Evolutionary conservation across 2,888 invertebrate species (phyloP).

Genomic region (Saturnia pavonia): DNA sequence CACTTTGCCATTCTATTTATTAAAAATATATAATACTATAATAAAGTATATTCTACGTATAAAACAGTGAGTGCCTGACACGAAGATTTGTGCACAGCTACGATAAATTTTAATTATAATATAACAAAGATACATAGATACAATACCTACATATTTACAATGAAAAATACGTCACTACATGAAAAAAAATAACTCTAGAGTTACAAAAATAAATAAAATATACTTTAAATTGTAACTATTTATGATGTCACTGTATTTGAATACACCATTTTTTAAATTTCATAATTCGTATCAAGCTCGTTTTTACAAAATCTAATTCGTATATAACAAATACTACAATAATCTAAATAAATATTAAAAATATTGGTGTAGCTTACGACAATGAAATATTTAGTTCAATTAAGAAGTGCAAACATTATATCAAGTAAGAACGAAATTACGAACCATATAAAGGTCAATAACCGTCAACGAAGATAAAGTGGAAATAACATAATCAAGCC

Average conservation of each 20-base stretch:
- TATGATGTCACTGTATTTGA: too few species aligned
- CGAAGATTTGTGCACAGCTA: conserved; percentile 43
- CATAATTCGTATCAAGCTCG: too few species aligned
- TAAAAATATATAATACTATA: conserved; percentile 23
- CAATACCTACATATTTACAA: background rate
- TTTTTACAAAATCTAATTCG: too few species aligned
- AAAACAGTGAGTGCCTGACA: conserved; percentile 42
- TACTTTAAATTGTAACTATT: background rate
- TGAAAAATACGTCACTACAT: background rate
- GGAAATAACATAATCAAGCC: background rate
- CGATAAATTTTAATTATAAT: background rate
- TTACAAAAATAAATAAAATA: background rate
- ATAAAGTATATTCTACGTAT: conserved; percentile 33
- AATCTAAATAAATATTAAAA: background rate
- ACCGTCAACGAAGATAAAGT: background rate
- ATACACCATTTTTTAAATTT: too few species aligned
- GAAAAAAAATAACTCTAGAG: background rate
- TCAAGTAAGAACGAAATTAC: background rate
- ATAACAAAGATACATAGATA: background rate
- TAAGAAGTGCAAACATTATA: background rate
- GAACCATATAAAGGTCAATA: background rate
- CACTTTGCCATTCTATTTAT: too few species aligned
- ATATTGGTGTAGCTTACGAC: background rate
- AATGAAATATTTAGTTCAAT: background rate
- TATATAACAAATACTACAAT: background rate